Percentiles rank a stretch among this genome's conserved stretches.
phyloP scores from a whole-genome alignment of 2,797 vertebrate genomes.

The Champsocephalus gunnari region DNA sequence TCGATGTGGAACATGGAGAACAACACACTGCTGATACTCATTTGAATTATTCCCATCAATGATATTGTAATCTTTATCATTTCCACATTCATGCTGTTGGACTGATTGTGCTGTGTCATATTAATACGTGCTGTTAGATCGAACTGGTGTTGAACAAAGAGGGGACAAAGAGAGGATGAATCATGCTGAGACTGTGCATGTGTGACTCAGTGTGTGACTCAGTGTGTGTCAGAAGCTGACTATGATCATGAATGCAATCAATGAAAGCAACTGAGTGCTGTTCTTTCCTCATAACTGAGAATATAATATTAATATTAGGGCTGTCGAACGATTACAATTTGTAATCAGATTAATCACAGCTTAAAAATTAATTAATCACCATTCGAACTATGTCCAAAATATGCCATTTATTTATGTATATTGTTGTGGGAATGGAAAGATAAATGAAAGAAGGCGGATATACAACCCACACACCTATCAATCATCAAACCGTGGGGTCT shows the following conservation, averaged over 20 bases:
- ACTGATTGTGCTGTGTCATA: conserved; percentile 18
- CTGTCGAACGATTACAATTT: too few species aligned
- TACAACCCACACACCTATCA: too few species aligned
- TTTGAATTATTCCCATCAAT: conserved; percentile 10
- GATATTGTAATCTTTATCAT: conserved; percentile 2
- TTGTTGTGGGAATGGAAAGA: too few species aligned
- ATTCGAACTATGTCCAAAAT: too few species aligned
- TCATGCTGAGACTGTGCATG: neutral
- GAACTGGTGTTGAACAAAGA: neutral
- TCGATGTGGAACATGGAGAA: too few species aligned
- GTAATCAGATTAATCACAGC: too few species aligned
- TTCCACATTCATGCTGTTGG: neutral
- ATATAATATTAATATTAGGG: conserved; percentile 52
- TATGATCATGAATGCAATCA: conserved; percentile 38
- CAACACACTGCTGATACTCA: neutral
- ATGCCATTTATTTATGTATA: too few species aligned
- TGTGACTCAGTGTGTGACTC: neutral
- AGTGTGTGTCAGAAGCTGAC: conserved; percentile 7
- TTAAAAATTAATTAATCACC: too few species aligned
- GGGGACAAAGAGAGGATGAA: conserved; percentile 13
- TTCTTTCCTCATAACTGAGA: conserved; percentile 41
- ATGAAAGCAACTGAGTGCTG: conserved; percentile 35
- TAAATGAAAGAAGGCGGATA: too few species aligned
- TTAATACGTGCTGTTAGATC: conserved; percentile 10
- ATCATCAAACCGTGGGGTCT: too few species aligned